These are phyloP conservation scores for Philereme vetulata DNA, from an alignment of 2,888 invertebrate species.

Conservation along the genomic window DNA sequence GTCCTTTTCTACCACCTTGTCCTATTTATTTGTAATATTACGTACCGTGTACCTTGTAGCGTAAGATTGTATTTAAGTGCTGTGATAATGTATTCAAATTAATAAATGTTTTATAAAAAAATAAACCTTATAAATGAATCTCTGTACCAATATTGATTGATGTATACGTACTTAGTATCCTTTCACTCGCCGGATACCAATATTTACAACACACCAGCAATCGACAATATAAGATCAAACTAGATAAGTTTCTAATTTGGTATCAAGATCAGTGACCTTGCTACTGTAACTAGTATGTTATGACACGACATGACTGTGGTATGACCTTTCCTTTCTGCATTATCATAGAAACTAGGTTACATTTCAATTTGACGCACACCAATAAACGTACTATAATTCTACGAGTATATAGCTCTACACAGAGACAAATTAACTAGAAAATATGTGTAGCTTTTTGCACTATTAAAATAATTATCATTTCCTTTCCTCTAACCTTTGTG, in stretches of 20 bases:
- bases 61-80: slow-evolving; percentile 2
- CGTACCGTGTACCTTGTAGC: slow-evolving; percentile 19
- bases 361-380: slow-evolving; percentile 15
- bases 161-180: not conserved
- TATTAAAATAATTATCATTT: no score
- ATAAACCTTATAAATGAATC: not conserved
- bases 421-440: no score
- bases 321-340: slow-evolving; percentile 37
- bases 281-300: slow-evolving; percentile 28
- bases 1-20: slow-evolving; percentile 34
- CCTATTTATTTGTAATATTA: slow-evolving; percentile 48
- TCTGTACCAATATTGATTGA: not conserved
- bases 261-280: slow-evolving; percentile 36
- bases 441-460: no score
- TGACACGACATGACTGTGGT: slow-evolving; percentile 22
- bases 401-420: not conserved
- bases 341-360: slow-evolving; percentile 23
- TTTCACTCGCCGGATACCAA: not conserved
- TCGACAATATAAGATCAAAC: slow-evolving; percentile 18
- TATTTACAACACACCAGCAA: not conserved
- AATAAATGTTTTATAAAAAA: not conserved
- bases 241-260: slow-evolving; percentile 29
- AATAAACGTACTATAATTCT: no score
- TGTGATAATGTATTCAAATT: not conserved
- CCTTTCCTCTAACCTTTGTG: no score